Base-by-base conservation (phyloP, 2,797 vertebrate genomes). In the Gadopsis marmoratus region DNA sequence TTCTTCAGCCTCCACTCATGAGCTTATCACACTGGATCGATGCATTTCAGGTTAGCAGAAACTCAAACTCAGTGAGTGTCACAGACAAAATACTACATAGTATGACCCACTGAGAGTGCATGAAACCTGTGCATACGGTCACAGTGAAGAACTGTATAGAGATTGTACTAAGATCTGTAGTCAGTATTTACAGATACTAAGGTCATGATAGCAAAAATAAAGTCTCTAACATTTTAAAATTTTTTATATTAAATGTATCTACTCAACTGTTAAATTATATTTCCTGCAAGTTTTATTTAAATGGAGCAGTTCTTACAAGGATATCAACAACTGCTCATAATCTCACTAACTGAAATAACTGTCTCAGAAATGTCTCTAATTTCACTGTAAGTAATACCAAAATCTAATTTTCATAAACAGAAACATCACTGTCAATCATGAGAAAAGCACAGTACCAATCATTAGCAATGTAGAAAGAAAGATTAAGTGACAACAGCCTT, bases 401-500 rank as follows among this genome's bases (percentile, higher is more conserved):
- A 71, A 29, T n/a, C n/a, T n/a, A 69, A 67, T 75, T 74, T 73
- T 60, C 64, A 79, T 75, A 68, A 43, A 59, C 74, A 83, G 10
- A 77, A 63, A 76, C 71, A 71, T 74, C 65, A 37, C 85, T 63
- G 76, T 88, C 83, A 78, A 37, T 86, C 71, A 47, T 7, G 71
- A 73, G 74, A 74, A 74, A 89, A 70, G 74, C 78, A 62, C 62
- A 43, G 64, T 33, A 48, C 55, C 78, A 76, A 82, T 88, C 81
- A 89, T 79, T 76, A 73, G 72, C 67, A 82, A 82, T 77, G 84
- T 81, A 78, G 84, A 76, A 77, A 82, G 72, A 78, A 79, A 84
- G 84, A 92, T 87, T 80, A 90, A 85, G 88, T 86, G 86, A 88
- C 88, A 90, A 82, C 84, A 89, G 86, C 81, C 55, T 88, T 89